Percentiles rank a stretch among this genome's conserved stretches.
These are phyloP conservation scores for Nanorana parkeri DNA, from an alignment of 2,113 vertebrate species.

Conservation along the genomic window DNA sequence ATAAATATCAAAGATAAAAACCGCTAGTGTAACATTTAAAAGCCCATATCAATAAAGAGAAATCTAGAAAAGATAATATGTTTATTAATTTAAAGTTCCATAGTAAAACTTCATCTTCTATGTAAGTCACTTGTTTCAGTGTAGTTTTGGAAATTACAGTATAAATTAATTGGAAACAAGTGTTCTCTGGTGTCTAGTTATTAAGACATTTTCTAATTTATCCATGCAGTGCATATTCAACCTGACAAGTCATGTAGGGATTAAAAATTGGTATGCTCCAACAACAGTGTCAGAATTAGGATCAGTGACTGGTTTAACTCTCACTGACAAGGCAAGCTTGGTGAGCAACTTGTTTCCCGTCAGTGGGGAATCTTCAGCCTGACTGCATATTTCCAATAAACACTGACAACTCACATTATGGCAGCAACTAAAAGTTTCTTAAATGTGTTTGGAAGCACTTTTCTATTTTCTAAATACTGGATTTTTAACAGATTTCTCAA, in stretches of 20 bases:
- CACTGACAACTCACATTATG: conserved; percentile 81
- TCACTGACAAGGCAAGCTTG: conserved; percentile 92
- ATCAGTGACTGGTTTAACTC: conserved; percentile 92
- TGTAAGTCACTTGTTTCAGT: not conserved
- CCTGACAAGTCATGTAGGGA: conserved; percentile 94
- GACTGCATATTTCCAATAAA: conserved; percentile 81
- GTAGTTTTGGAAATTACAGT: conserved; percentile 23
- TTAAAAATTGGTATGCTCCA: conserved; percentile 97
- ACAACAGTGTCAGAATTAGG: conserved; percentile 94
- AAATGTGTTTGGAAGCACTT: conserved; percentile 58
- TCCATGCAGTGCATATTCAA: conserved; percentile 84
- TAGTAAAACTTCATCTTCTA: not conserved
- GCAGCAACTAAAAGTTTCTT: conserved; percentile 68
- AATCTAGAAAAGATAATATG: not conserved
- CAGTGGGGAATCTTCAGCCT: conserved; percentile 91
- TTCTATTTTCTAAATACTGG: too few relatives aligned
- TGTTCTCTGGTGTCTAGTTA: conserved; percentile 66
- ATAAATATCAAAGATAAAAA: conserved; percentile 29
- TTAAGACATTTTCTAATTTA: conserved; percentile 83
- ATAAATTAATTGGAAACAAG: conserved; percentile 41
- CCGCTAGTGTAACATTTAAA: not conserved
- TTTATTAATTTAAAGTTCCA: not conserved
- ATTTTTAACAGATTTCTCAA: too few relatives aligned
- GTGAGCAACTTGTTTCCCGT: conserved; percentile 85
- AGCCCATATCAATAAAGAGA: not conserved